Evolutionary conservation across 2,888 invertebrate genomes (phyloP).

Genomic region (Sinotaia quadrata): DNA sequence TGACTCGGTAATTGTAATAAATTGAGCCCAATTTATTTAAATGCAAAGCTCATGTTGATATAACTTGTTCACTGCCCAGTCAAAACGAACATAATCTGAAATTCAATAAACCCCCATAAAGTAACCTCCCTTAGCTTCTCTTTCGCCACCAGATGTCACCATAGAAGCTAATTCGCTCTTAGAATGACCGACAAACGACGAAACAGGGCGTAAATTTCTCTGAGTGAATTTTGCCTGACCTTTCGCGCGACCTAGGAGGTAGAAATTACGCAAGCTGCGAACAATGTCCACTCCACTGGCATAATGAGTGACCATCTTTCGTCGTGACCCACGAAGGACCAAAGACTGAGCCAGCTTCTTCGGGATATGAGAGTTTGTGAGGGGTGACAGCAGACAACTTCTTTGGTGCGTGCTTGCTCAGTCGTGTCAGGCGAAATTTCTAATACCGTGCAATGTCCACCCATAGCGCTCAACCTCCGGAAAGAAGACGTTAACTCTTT

Average conservation of each 20-base stretch:
- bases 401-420: background rate
- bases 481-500: no score
- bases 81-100: slow-evolving; percentile 8
- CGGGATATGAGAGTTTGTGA: background rate
- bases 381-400: background rate
- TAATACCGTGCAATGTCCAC: no score
- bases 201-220: slow-evolving; percentile 10
- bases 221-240: background rate
- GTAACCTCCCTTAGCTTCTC: slow-evolving; percentile 10
- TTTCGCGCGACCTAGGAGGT: background rate
- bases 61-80: slow-evolving; percentile 7
- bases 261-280: background rate
- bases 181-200: background rate
- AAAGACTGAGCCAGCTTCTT: background rate
- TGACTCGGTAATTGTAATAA: no score
- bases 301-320: background rate
- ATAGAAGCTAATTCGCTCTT: background rate
- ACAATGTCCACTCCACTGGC: background rate
- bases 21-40: no score
- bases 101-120: slow-evolving; percentile 18
- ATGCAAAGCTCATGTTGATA: slow-evolving; percentile 19
- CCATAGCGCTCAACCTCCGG: no score
- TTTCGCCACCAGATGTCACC: slow-evolving; percentile 5
- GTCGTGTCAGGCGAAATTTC: background rate
- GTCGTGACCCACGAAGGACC: background rate